These are phyloP conservation scores for Pygocentrus nattereri DNA, from an alignment of 2,797 vertebrate genomes.

Conservation along the genomic window DNA sequence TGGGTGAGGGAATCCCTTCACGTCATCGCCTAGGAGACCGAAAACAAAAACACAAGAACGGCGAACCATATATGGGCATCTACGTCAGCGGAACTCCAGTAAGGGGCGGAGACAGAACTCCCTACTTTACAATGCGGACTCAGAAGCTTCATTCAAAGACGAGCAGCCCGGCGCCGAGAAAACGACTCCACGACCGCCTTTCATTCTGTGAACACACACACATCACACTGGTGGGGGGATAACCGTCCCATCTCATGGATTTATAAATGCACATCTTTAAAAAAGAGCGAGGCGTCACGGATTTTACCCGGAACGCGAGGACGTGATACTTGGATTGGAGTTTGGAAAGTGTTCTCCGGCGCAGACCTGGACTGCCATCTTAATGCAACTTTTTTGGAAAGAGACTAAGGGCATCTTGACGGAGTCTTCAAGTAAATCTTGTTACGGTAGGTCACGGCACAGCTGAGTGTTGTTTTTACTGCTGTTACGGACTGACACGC, in stretches of 20 bases:
- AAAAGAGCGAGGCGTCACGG: constrained; percentile 38
- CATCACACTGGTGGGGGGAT: neutral
- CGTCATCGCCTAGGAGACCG: constrained; percentile 98
- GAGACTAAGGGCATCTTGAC: constrained; percentile 76
- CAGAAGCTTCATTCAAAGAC: constrained; percentile 92
- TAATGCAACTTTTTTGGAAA: constrained; percentile 87
- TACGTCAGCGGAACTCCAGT: constrained; percentile 97
- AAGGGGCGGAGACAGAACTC: constrained; percentile 78
- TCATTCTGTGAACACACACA: constrained; percentile 58
- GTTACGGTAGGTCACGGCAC: constrained; percentile 67
- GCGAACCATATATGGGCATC: constrained; percentile 92
- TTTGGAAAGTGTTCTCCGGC: constrained; percentile 63
- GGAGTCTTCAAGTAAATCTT: constrained; percentile 68
- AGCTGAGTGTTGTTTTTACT: no score
- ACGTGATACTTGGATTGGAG: constrained; percentile 50
- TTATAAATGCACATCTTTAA: constrained; percentile 62
- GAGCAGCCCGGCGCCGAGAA: constrained; percentile 64
- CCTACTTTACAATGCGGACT: constrained; percentile 67
- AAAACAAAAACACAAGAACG: constrained; percentile 89
- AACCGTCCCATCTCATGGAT: constrained; percentile 70
- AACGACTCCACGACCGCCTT: neutral
- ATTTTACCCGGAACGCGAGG: constrained; percentile 57
- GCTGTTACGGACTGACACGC: neutral
- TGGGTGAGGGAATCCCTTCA: constrained; percentile 98
- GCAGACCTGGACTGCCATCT: constrained; percentile 80